phyloP scores from a whole-genome alignment of 1,140 invertebrate species.

The Neotoxoptera formosana region DNA sequence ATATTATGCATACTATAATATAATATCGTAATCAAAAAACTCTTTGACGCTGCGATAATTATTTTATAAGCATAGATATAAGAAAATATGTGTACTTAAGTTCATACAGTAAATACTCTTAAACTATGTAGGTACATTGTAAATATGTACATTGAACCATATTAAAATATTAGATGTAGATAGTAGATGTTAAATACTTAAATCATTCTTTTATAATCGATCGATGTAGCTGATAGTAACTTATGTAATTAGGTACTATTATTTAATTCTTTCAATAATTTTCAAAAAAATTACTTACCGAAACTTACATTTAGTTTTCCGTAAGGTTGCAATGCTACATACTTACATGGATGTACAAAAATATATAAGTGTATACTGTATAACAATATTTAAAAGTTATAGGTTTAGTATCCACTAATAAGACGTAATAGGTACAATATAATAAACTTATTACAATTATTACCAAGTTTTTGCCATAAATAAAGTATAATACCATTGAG shows the following conservation, averaged over 20 bases:
- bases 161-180: neutral
- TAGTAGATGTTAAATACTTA: neutral
- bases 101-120: neutral
- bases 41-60: constrained; percentile 28
- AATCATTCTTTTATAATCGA: constrained; percentile 9
- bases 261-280: neutral
- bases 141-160: constrained; percentile 26
- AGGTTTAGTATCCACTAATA: neutral
- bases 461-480: no score
- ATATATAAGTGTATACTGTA: neutral
- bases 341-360: neutral
- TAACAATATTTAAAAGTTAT: neutral
- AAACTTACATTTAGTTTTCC: neutral
- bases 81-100: neutral
- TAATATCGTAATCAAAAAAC: constrained; percentile 7
- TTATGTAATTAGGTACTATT: neutral
- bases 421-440: no score
- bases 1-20: neutral
- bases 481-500: no score
- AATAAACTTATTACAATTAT: no score
- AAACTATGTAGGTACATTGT: neutral
- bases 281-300: neutral
- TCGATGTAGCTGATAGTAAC: neutral
- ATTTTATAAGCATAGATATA: neutral
- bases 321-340: neutral